Evolutionary conservation across 1,140 invertebrate species (phyloP), one percentile per base, ranked within the genome.

Genomic region (Hermetia illucens): DNA sequence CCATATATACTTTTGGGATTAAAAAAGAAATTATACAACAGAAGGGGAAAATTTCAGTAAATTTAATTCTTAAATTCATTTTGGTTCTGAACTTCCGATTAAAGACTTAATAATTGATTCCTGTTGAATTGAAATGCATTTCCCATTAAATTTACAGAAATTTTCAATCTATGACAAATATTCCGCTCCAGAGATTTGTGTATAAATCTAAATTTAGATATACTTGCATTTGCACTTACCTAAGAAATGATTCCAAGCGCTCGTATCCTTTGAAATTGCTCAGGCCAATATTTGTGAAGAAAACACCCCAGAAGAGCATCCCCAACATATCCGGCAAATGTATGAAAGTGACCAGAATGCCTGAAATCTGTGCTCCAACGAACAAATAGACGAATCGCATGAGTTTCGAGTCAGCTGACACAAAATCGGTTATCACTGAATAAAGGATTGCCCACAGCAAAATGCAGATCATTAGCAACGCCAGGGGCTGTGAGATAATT

Each of bases 291-390:
- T 61, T 61, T 3, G 52, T 46, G 32, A 58, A 61, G 18, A 61
- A 37, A 1, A 61, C 50, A 3, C 58, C 58, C 13, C 54, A 61
- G 21, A 58, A 58, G 12, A 61, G 43, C 58, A 61, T 61, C 32
- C 58, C 58, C 37, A 61, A 41, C 58, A 61, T 61, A 39, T 61
- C 58, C 4, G 58, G 58, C 37, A 60, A 21, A 12, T 48, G 45
- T 1, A 52, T 38, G 4, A 54, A 55, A 12, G 49, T 48, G 21
- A 58, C 51, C 40, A 61, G 29, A n/a, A 57, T 49, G 1, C 58
- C 58, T 4, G 47, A 35, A 19, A 52, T 41, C 34, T 61, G 55
- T 9, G 55, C 58, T 5, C 57, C 55, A 19, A 61, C 50, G 40
- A 61, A 56, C 1, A 61, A 44, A 35, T 57, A 47, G 25, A 46